Evolutionary conservation across 2,888 invertebrate genomes (phyloP).

Genomic region (Invenusta paracnida): DNA sequence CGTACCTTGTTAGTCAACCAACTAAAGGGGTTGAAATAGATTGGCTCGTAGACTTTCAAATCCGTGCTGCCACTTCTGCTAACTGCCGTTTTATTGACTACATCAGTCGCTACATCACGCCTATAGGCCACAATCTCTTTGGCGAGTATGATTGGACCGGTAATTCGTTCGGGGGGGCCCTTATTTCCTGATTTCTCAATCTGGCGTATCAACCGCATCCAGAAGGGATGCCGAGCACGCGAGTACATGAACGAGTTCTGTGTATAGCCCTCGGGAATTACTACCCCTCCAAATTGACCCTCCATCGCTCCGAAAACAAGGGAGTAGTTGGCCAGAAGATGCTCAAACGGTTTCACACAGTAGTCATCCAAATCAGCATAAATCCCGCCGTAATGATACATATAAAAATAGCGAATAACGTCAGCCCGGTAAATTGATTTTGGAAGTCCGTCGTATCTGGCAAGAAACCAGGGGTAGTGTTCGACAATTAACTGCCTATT

Average conservation of each 20-base stretch:
- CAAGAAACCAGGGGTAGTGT: slow-evolving; percentile 50
- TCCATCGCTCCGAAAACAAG: slow-evolving; percentile 5
- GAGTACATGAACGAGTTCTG: slow-evolving; percentile 1
- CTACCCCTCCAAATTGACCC: background rate
- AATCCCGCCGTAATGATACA: slow-evolving; percentile 39
- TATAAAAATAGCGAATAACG: slow-evolving; percentile 43
- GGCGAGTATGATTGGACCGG: background rate
- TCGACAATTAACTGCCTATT: slow-evolving; percentile 51
- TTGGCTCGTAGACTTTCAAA: background rate
- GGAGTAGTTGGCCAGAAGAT: background rate
- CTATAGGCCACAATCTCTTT: background rate
- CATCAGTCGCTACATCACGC: no score
- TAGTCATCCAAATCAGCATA: slow-evolving; percentile 33
- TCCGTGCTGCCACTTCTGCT: background rate
- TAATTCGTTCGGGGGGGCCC: background rate
- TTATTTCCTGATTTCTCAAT: background rate
- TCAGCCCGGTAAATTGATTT: slow-evolving; percentile 54
- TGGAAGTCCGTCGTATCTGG: slow-evolving; percentile 51
- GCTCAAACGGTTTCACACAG: slow-evolving; percentile 19
- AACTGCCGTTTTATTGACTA: no score
- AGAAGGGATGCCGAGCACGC: background rate
- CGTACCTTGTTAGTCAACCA: background rate
- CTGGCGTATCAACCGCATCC: background rate
- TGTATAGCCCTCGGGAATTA: background rate
- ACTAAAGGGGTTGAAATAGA: background rate